Percentiles rank a stretch among this genome's conserved stretches.
These are phyloP conservation scores for Strongylocentrotus purpuratus DNA, from an alignment of 35 echinoderm and acorn worm species.

Conservation along the genomic window DNA sequence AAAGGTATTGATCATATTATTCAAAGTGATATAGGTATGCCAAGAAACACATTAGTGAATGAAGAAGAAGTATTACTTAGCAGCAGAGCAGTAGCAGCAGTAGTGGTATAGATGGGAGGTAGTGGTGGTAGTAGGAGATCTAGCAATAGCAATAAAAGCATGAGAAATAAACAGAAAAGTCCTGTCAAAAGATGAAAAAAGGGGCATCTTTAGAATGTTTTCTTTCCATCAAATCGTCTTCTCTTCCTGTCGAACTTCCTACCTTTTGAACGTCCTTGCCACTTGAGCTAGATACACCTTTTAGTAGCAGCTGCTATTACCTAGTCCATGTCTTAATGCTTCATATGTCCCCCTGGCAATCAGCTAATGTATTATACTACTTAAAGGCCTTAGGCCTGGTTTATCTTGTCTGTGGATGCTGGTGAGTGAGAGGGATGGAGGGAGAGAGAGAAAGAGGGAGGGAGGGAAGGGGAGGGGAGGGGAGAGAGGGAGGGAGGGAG, in stretches of 20 bases:
- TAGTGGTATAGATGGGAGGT: too few relatives aligned
- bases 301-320: not conserved
- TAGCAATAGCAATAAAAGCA: not conserved
- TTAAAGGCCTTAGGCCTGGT: not conserved
- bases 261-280: not conserved
- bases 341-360: not conserved
- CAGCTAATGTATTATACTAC: not conserved
- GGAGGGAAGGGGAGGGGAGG: too few relatives aligned
- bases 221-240: not conserved
- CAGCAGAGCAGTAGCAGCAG: too few relatives aligned
- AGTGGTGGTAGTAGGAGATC: too few relatives aligned
- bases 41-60: too few relatives aligned
- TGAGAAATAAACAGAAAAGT: not conserved
- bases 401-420: not conserved
- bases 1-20: too few relatives aligned
- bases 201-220: not conserved
- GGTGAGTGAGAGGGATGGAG: not conserved
- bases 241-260: not conserved
- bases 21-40: too few relatives aligned
- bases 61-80: too few relatives aligned
- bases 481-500: too few relatives aligned
- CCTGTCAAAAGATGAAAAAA: not conserved
- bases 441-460: too few relatives aligned
- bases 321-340: not conserved
- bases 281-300: too few relatives aligned